Percentiles rank a stretch among this genome's conserved stretches.
phyloP scores from a whole-genome alignment of 2,888 invertebrate species.

The Xestobium rufovillosum region DNA sequence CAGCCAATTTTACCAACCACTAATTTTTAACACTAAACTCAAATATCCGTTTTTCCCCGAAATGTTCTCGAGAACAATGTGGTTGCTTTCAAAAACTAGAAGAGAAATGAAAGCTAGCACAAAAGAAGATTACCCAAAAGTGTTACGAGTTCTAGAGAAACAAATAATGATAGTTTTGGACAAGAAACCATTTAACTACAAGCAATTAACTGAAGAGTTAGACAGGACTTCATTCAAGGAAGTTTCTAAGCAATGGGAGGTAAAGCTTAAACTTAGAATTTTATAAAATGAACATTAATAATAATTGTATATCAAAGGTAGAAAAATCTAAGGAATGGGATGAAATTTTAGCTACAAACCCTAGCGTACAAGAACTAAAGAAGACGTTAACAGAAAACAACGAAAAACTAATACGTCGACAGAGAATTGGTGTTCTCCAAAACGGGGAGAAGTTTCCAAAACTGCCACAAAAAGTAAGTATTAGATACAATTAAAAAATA shows the following conservation, averaged over 20 bases:
- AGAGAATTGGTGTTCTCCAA: conserved; percentile 31
- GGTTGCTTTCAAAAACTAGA: conserved; percentile 38
- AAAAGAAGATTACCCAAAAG: conserved; percentile 37
- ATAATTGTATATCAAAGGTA: conserved; percentile 26
- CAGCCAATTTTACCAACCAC: conserved; percentile 34
- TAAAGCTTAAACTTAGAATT: too few relatives aligned
- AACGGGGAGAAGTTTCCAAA: conserved; percentile 34
- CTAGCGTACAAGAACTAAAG: conserved; percentile 33
- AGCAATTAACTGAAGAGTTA: conserved; percentile 32
- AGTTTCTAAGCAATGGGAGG: conserved; percentile 36
- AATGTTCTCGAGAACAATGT: conserved; percentile 39
- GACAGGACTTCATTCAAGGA: conserved; percentile 31
- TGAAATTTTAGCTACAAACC: conserved; percentile 27
- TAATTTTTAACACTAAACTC: conserved; percentile 33
- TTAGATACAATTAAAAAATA: conserved; percentile 8
- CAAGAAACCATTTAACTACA: conserved; percentile 33
- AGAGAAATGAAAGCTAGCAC: conserved; percentile 40
- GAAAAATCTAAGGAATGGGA: conserved; percentile 33
- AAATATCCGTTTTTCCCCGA: conserved; percentile 36
- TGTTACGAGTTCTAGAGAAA: conserved; percentile 34
- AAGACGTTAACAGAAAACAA: conserved; percentile 26
- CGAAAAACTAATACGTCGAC: conserved; percentile 28
- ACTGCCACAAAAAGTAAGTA: conserved; percentile 33
- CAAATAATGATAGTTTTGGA: conserved; percentile 36
- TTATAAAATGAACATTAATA: conserved; percentile 10